Evolutionary conservation across 2,797 vertebrate species (phyloP).

Genomic region (Notolepis coatsorum): DNA sequence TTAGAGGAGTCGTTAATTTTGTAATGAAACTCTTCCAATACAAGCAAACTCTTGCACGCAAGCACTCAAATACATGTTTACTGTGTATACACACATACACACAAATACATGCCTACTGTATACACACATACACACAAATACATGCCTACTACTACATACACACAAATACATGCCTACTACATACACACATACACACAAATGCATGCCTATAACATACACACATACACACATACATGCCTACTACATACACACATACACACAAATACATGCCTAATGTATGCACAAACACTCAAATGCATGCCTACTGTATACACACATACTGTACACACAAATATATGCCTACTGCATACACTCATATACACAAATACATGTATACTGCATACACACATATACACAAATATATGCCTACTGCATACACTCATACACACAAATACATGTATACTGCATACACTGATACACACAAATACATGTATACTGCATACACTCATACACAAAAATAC

Average conservation of each 20-base stretch:
- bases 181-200: constrained; percentile 7
- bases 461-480: not conserved
- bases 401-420: not conserved
- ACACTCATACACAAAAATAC: constrained; percentile 9
- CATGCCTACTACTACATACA: not conserved
- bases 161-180: constrained; percentile 12
- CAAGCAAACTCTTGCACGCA: not conserved
- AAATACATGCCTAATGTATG: not conserved
- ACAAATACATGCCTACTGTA: not conserved
- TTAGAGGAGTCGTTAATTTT: not conserved
- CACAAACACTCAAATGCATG: not conserved
- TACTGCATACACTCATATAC: not conserved
- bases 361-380: not conserved
- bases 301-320: not conserved
- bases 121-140: constrained; percentile 1
- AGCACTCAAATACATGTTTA: too few relatives aligned
- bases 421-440: constrained; percentile 3
- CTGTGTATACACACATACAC: constrained; percentile 13
- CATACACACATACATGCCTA: constrained; percentile 15
- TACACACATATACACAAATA: too few relatives aligned
- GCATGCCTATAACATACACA: constrained; percentile 1
- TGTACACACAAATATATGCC: not conserved
- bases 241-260: constrained; percentile 8
- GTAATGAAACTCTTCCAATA: not conserved
- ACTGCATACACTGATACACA: constrained; percentile 16